Conservation (phyloP, 2,797 vertebrate species). For the Nannoperca australis region DNA sequence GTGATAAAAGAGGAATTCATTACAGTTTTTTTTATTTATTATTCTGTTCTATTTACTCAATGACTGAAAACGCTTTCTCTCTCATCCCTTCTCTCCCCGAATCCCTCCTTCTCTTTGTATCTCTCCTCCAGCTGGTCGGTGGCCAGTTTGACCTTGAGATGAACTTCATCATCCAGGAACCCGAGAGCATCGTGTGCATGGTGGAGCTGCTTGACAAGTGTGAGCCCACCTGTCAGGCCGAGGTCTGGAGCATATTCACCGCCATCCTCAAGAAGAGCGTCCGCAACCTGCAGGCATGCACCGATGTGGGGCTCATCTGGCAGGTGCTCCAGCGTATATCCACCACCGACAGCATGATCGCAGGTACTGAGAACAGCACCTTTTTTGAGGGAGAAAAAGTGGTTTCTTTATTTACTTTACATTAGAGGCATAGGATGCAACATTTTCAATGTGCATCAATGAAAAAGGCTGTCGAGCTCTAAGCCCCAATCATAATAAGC, state of each 20-base stretch:
- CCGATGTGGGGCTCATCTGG: conserved; percentile 93
- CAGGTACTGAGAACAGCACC: conserved; percentile 85
- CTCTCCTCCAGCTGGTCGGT: conserved; percentile 89
- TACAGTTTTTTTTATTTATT: background rate
- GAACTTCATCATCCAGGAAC: conserved; percentile 99
- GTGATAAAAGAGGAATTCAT: background rate
- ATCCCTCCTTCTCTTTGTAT: background rate
- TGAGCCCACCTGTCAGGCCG: conserved; percentile 94
- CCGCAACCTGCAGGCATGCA: conserved; percentile 94
- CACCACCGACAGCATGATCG: conserved; percentile 93
- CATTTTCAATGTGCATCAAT: background rate
- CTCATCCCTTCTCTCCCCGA: background rate
- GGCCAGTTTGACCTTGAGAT: conserved; percentile 98
- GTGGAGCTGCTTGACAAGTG: conserved; percentile 95
- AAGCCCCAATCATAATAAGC: background rate
- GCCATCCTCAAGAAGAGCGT: conserved; percentile 98
- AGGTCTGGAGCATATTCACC: conserved; percentile 99
- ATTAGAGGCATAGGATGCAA: background rate
- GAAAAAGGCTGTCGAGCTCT: background rate
- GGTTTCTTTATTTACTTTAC: background rate
- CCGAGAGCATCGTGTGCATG: conserved; percentile 95
- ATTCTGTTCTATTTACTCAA: background rate
- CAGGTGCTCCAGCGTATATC: conserved; percentile 91
- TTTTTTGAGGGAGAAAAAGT: background rate
- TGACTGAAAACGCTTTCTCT: background rate